Evolutionary conservation across 2,797 vertebrate genomes (phyloP).

Genomic region (Coregonus ussuriensis): DNA sequence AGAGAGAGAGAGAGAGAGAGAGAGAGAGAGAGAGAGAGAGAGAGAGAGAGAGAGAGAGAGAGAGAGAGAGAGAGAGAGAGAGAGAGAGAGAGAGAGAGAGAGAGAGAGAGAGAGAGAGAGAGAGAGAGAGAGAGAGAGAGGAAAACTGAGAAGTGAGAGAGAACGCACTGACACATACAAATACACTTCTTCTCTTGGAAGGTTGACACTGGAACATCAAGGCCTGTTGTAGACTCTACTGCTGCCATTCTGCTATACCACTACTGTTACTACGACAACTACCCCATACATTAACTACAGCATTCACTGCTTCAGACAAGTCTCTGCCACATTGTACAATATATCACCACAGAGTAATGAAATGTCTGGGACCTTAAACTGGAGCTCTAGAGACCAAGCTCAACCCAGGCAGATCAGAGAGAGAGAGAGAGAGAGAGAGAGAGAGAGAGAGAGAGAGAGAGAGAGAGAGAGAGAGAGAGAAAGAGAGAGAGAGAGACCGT

Average conservation of each 20-base stretch:
- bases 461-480: background rate
- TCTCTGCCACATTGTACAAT: too few species aligned
- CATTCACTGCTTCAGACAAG: too few species aligned
- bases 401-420: background rate
- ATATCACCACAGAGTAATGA: background rate
- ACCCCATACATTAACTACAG: too few species aligned
- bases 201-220: too few species aligned
- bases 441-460: background rate
- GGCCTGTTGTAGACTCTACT: too few species aligned
- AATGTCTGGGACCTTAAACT: background rate
- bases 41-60: background rate
- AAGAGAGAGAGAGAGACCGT: slow-evolving; percentile 37
- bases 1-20: background rate
- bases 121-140: background rate
- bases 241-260: too few species aligned
- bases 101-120: slow-evolving; percentile 1
- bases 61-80: slow-evolving; percentile 1
- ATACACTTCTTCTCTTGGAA: too few species aligned
- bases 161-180: too few species aligned
- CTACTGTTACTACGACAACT: too few species aligned
- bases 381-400: background rate
- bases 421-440: slow-evolving; percentile 2
- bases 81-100: background rate
- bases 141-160: background rate
- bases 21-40: background rate